Evolutionary conservation across 2,888 invertebrate species (phyloP).

Genomic region (Scaptomyza reducta): DNA sequence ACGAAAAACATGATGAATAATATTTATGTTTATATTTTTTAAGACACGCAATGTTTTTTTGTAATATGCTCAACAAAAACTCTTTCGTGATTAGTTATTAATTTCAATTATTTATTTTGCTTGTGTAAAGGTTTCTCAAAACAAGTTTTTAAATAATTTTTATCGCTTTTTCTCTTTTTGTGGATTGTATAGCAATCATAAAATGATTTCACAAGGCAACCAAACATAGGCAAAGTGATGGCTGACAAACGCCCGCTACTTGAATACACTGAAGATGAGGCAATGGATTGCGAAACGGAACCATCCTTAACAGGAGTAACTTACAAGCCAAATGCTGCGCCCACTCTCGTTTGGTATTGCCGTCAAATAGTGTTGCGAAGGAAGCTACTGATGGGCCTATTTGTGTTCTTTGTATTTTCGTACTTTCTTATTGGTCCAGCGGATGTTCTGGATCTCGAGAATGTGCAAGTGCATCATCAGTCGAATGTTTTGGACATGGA

Average conservation of each 20-base stretch:
- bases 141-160: background rate
- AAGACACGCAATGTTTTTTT: background rate
- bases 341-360: conserved; percentile 33
- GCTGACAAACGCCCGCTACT: conserved; percentile 39
- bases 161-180: background rate
- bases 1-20: background rate
- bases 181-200: background rate
- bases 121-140: background rate
- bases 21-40: no score
- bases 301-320: conserved; percentile 13
- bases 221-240: conserved; percentile 20
- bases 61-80: background rate
- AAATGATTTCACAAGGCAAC: conserved; percentile 2
- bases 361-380: conserved; percentile 63
- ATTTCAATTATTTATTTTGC: background rate
- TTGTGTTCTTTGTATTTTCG: conserved; percentile 74
- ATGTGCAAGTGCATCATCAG: conserved; percentile 74
- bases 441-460: conserved; percentile 62
- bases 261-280: conserved; percentile 8
- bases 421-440: conserved; percentile 62
- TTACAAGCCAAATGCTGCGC: conserved; percentile 16
- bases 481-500: conserved; percentile 83
- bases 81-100: background rate
- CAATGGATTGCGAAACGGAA: conserved; percentile 1
- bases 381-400: conserved; percentile 57